Evolutionary conservation across 2,113 vertebrate genomes (phyloP).

Genomic region (Xiphophorus couchianus): DNA sequence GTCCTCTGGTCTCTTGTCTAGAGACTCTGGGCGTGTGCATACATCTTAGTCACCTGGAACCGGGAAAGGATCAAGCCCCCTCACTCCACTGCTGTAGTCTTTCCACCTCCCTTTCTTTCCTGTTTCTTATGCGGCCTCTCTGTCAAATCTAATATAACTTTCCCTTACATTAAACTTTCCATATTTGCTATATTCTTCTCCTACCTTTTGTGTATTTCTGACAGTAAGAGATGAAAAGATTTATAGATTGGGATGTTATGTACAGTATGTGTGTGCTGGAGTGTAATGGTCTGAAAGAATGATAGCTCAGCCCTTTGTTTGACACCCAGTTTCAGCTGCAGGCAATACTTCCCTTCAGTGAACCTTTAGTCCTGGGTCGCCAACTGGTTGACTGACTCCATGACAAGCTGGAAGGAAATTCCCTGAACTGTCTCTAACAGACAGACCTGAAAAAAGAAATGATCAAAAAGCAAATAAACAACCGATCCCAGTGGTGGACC

Average conservation of each 20-base stretch:
- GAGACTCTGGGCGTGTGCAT: slow-evolving; percentile 40
- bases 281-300: slow-evolving; percentile 20
- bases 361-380: slow-evolving; percentile 60
- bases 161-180: neutral
- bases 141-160: neutral
- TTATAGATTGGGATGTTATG: slow-evolving; percentile 7
- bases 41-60: slow-evolving; percentile 67
- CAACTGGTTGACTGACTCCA: slow-evolving; percentile 47
- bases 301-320: slow-evolving; percentile 32
- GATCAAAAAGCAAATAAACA: slow-evolving; percentile 62
- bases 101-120: slow-evolving; percentile 15
- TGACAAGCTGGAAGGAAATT: slow-evolving; percentile 32
- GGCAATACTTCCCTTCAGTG: slow-evolving; percentile 57
- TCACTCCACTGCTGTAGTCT: slow-evolving; percentile 19
- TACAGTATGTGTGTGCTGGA: slow-evolving; percentile 15
- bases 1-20: slow-evolving; percentile 60
- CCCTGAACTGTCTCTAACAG: slow-evolving; percentile 34
- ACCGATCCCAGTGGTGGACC: slow-evolving; percentile 24
- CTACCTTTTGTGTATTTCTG: neutral
- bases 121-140: neutral
- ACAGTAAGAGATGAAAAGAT: slow-evolving; percentile 26
- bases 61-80: slow-evolving; percentile 34
- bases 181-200: neutral
- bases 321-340: slow-evolving; percentile 24
- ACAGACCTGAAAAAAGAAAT: slow-evolving; percentile 39